Conservation (phyloP, 1,140 invertebrate genomes). For the Bombus turneri region DNA sequence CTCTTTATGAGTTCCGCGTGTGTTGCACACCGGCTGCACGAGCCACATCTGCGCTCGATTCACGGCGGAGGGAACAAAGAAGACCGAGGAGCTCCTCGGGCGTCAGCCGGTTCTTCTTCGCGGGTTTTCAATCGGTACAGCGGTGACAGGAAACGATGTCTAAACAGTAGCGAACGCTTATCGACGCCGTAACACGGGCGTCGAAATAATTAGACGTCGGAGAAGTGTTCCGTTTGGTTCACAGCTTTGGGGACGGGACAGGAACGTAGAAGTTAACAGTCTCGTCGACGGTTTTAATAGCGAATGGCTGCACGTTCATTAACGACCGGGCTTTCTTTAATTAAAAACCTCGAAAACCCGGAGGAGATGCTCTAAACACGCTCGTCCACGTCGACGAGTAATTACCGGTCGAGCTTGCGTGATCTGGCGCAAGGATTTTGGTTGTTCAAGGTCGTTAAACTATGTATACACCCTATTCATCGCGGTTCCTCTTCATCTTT, state of each 20-base stretch:
- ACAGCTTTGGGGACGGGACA: too few relatives aligned
- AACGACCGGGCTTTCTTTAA: conserved; percentile 36
- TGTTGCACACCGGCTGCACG: conserved; percentile 42
- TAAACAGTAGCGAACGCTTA: conserved; percentile 47
- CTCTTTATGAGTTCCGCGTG: conserved; percentile 70
- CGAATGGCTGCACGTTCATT: conserved; percentile 23
- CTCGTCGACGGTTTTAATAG: conserved; percentile 20
- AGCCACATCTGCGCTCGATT: conserved; percentile 48
- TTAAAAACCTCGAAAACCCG: conserved; percentile 58
- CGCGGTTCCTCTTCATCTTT: not conserved
- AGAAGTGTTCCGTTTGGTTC: not conserved
- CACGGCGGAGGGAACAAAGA: conserved; percentile 27
- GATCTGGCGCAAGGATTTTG: not conserved
- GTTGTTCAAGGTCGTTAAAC: not conserved
- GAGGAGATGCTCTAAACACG: conserved; percentile 29
- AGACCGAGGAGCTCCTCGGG: not conserved
- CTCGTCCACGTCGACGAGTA: conserved; percentile 16
- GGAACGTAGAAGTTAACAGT: not conserved
- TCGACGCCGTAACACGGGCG: not conserved
- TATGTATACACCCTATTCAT: not conserved
- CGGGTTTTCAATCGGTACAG: conserved; percentile 3
- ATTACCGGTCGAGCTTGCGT: not conserved
- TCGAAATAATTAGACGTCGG: conserved; percentile 50
- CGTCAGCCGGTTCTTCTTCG: not conserved
- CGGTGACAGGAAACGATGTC: conserved; percentile 40